Conservation (phyloP, 2,113 vertebrate species). For the Macroglossus sobrinus region DNA sequence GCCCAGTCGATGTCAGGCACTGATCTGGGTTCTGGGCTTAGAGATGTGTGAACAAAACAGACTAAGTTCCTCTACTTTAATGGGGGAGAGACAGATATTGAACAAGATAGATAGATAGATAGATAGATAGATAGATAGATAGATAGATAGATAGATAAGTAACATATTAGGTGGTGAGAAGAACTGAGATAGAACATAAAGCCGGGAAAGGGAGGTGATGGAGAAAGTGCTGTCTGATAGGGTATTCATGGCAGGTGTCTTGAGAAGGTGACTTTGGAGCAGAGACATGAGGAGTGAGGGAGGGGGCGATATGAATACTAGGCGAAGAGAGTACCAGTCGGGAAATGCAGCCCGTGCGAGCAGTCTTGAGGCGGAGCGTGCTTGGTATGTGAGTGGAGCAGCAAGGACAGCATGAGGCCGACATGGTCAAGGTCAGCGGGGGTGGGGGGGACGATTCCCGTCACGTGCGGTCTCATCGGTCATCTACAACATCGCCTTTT, state of each 20-base stretch:
- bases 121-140: too few species aligned
- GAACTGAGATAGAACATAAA: background rate
- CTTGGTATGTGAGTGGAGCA: fast-evolving
- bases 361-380: background rate
- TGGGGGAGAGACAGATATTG: too few species aligned
- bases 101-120: too few species aligned
- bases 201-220: background rate
- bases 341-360: background rate
- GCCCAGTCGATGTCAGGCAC: background rate
- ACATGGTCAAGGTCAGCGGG: fast-evolving
- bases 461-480: fast-evolving
- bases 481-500: background rate
- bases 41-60: background rate
- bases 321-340: background rate
- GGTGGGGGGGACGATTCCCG: background rate
- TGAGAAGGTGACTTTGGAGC: background rate
- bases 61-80: background rate
- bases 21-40: background rate
- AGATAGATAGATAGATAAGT: too few species aligned
- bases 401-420: fast-evolving
- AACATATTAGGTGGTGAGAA: background rate
- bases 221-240: background rate
- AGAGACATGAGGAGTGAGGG: too few species aligned
- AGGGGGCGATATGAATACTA: fast-evolving
- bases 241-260: background rate